phyloP scores from a whole-genome alignment of 1,140 invertebrate genomes.

The Pogonomyrmex barbatus region DNA sequence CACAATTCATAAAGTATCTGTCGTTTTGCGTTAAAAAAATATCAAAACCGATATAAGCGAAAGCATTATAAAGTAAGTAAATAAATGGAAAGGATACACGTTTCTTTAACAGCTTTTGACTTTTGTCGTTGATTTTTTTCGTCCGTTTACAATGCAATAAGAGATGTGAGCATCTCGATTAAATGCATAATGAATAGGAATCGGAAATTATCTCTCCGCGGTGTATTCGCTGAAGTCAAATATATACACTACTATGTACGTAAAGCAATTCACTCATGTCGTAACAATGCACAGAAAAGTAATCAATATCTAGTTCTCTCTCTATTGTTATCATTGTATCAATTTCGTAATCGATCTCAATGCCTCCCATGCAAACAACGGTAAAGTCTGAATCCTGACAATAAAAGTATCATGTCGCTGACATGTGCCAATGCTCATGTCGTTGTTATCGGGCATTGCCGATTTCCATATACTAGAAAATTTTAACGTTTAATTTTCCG shows the following conservation, averaged over 20 bases:
- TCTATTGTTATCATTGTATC: constrained; percentile 46
- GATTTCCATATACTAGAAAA: constrained; percentile 19
- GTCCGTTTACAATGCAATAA: background rate
- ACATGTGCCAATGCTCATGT: constrained; percentile 49
- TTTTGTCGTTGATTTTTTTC: constrained; percentile 15
- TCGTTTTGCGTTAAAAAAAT: constrained; percentile 16
- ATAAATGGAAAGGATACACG: background rate
- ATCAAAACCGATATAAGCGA: background rate
- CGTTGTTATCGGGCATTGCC: constrained; percentile 17
- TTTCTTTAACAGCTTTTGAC: background rate
- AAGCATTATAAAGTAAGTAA: background rate
- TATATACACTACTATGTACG: background rate
- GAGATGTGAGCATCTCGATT: background rate
- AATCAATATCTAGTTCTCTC: constrained; percentile 50
- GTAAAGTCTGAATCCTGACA: constrained; percentile 51
- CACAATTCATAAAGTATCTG: constrained; percentile 9
- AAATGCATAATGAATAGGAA: constrained; percentile 36
- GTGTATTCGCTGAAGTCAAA: constrained; percentile 28
- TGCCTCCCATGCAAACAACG: constrained; percentile 31
- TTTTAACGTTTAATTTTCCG: constrained; percentile 25
- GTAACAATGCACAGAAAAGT: constrained; percentile 41
- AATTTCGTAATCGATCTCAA: constrained; percentile 40
- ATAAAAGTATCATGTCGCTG: constrained; percentile 57
- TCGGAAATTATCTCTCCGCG: background rate
- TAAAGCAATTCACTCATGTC: constrained; percentile 23